Evolutionary conservation across 2,797 vertebrate species (phyloP).

Genomic region (Pristis pectinata): DNA sequence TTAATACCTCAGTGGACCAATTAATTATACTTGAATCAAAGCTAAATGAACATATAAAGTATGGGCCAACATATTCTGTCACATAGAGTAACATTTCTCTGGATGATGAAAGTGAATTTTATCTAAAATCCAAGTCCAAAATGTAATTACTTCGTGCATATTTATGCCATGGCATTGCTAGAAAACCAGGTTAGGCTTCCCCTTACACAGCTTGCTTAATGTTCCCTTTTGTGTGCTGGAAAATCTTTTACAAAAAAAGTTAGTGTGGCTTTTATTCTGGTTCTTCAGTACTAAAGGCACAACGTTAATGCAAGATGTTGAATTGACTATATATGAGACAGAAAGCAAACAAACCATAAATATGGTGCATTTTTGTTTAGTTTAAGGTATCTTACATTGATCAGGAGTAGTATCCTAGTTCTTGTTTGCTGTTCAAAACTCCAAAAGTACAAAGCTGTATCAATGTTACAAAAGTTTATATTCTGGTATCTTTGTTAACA

Average conservation of each 20-base stretch:
- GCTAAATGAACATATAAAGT: background rate
- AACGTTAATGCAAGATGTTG: background rate
- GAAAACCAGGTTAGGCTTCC: no score
- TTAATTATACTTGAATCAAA: background rate
- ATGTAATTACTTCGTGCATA: no score
- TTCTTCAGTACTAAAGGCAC: background rate
- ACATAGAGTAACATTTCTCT: no score
- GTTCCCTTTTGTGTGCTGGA: background rate
- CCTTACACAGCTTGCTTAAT: no score
- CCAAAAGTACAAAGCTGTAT: slow-evolving; percentile 21
- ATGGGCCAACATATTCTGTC: background rate
- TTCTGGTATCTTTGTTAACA: background rate
- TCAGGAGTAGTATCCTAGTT: background rate
- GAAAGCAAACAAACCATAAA: background rate
- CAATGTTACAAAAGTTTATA: background rate
- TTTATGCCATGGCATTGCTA: no score
- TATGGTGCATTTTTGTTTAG: background rate
- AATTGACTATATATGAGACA: background rate
- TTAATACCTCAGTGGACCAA: background rate
- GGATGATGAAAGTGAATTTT: no score
- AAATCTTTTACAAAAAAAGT: background rate
- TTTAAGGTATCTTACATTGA: background rate
- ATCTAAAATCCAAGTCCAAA: no score
- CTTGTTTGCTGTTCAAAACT: background rate
- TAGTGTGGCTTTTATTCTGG: background rate